phyloP scores from a whole-genome alignment of 2,113 vertebrate genomes.

The Pteruthius melanotis region DNA sequence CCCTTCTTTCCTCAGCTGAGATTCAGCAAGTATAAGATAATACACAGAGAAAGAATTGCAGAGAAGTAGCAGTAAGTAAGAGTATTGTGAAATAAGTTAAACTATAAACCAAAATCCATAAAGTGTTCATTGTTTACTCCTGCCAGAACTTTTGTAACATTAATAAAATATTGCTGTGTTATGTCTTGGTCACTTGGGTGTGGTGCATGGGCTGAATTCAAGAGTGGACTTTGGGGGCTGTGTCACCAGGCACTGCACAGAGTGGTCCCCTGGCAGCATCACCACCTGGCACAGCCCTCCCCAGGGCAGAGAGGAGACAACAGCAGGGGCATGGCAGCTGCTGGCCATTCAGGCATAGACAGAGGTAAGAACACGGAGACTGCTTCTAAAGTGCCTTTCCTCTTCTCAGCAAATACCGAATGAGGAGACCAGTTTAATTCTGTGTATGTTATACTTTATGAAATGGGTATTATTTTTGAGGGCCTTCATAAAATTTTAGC shows the following conservation, averaged over 20 bases:
- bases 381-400: not conserved
- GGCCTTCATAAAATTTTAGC: conserved; percentile 21
- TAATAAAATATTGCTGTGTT: not conserved
- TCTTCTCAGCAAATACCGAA: not conserved
- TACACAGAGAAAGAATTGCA: not conserved
- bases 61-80: not conserved
- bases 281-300: not conserved
- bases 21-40: not conserved
- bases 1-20: not conserved
- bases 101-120: conserved; percentile 38
- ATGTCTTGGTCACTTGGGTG: not conserved
- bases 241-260: not conserved
- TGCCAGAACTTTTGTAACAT: conserved; percentile 19
- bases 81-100: conserved; percentile 5
- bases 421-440: not conserved
- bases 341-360: not conserved
- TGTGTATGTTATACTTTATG: not conserved
- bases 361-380: not conserved
- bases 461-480: conserved; percentile 14
- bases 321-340: not conserved
- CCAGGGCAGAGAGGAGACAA: not conserved
- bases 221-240: not conserved
- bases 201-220: not conserved
- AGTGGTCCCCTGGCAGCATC: not conserved
- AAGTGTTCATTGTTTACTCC: conserved; percentile 18